These are phyloP conservation scores for Agonopterix arenella DNA, from an alignment of 2,888 invertebrate species.

Conservation along the genomic window DNA sequence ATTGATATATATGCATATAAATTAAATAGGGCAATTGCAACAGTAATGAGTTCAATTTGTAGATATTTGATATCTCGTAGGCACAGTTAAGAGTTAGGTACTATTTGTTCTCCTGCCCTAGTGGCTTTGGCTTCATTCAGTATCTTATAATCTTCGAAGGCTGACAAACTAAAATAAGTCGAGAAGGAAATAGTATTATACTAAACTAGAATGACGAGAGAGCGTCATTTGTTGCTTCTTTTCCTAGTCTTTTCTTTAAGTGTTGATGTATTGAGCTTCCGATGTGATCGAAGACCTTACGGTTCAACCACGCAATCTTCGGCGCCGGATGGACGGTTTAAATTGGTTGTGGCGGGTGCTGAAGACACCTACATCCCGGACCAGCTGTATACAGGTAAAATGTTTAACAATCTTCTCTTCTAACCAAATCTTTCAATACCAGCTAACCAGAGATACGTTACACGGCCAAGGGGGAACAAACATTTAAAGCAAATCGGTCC, in stretches of 20 bases:
- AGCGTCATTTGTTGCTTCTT: too few species aligned
- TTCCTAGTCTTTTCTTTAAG: background rate
- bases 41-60: conserved; percentile 5
- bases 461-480: too few species aligned
- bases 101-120: background rate
- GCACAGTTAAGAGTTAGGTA: background rate
- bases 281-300: conserved; percentile 59
- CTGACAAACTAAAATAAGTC: too few species aligned
- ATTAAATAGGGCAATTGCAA: conserved; percentile 1
- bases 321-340: conserved; percentile 54
- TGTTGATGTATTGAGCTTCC: conserved; percentile 25
- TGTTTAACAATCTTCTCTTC: background rate
- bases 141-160: background rate
- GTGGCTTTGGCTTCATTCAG: background rate
- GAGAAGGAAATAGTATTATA: too few species aligned
- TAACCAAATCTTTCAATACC: background rate
- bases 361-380: conserved; percentile 55
- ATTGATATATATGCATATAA: background rate
- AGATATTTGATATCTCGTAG: conserved; percentile 4
- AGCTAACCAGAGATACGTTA: too few species aligned
- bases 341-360: conserved; percentile 35
- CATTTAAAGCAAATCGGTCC: too few species aligned
- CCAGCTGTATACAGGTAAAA: conserved; percentile 54
- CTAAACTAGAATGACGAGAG: too few species aligned
- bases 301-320: conserved; percentile 47